Percentiles rank a stretch among this genome's conserved stretches.
phyloP scores from a whole-genome alignment of 2,888 invertebrate species.

The Tachina fera region DNA sequence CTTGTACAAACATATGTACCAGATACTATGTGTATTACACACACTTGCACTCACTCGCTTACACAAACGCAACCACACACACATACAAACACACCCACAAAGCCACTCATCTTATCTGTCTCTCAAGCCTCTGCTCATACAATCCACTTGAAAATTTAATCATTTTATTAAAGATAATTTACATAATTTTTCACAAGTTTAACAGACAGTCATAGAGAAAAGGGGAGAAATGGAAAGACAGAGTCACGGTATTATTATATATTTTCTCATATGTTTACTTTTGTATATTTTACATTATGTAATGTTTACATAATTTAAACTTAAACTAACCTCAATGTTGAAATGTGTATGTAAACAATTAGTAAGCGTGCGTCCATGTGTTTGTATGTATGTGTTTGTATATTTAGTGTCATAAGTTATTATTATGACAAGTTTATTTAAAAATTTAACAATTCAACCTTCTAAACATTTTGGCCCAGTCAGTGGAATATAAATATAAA shows the following conservation, averaged over 20 bases:
- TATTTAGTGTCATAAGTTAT: constrained; percentile 2
- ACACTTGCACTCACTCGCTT: background rate
- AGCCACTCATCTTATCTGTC: background rate
- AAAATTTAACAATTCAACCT: constrained; percentile 16
- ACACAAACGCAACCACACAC: background rate
- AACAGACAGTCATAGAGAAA: background rate
- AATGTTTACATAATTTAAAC: constrained; percentile 57
- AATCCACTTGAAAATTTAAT: constrained; percentile 32
- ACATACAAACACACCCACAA: background rate
- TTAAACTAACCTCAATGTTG: constrained; percentile 62
- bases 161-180: constrained; percentile 51
- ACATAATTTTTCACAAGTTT: constrained; percentile 41
- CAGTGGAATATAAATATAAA: background rate
- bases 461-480: background rate
- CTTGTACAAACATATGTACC: background rate
- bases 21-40: background rate
- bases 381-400: background rate
- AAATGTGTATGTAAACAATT: constrained; percentile 49
- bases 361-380: background rate
- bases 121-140: constrained; percentile 7
- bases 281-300: constrained; percentile 43
- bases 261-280: constrained; percentile 40
- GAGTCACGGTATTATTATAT: background rate
- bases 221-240: background rate
- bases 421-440: background rate